Evolutionary conservation across 2,113 vertebrate species (phyloP).

Genomic region (Xyrauchen texanus): DNA sequence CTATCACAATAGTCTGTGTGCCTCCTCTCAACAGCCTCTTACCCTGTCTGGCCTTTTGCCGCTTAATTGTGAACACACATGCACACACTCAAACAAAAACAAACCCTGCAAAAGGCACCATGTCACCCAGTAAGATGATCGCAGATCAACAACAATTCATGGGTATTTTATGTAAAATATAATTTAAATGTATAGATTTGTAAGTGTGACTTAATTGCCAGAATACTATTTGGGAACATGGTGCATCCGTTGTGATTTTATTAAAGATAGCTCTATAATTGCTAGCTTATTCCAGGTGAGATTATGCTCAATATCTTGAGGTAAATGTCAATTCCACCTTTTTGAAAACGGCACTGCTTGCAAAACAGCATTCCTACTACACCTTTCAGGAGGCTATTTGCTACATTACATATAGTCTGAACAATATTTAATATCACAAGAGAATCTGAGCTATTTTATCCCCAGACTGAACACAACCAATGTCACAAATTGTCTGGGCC

Average conservation of each 20-base stretch:
- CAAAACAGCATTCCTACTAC: neutral
- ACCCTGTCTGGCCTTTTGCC: conserved; percentile 44
- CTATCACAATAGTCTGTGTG: conserved; percentile 39
- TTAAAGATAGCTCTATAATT: neutral
- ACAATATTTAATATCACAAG: conserved; percentile 33
- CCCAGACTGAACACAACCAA: conserved; percentile 40
- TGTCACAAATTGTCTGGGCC: conserved; percentile 37
- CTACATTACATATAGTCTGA: conserved; percentile 13
- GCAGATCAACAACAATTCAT: neutral
- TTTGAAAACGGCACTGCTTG: neutral
- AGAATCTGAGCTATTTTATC: conserved; percentile 43
- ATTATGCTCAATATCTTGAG: neutral
- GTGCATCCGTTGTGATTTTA: too few relatives aligned
- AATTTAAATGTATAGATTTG: too few relatives aligned
- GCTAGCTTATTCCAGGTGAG: neutral
- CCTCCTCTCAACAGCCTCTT: conserved; percentile 19
- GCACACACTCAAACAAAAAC: conserved; percentile 37
- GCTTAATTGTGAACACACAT: conserved; percentile 40
- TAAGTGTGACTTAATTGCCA: too few relatives aligned
- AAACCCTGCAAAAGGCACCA: conserved; percentile 22
- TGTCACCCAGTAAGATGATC: conserved; percentile 28
- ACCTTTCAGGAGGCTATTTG: conserved; percentile 23
- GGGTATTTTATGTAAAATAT: neutral
- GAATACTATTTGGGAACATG: too few relatives aligned
- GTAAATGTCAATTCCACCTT: neutral